Base-by-base conservation (phyloP, 2,113 vertebrate species). In the Hippoglossus stenolepis region DNA sequence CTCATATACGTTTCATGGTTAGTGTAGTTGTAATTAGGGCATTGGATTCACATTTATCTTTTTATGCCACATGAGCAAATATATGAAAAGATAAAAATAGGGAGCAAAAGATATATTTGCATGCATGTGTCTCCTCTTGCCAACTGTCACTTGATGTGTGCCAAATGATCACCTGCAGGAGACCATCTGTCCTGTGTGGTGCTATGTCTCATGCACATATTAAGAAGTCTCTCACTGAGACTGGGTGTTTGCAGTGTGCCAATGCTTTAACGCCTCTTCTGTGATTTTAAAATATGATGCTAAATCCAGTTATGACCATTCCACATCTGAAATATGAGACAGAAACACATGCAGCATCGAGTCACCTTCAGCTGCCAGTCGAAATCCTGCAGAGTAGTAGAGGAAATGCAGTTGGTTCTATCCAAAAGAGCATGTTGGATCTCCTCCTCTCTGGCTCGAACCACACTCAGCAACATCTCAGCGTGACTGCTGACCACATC, bases 331-430 rank as follows among this genome's bases (percentile, higher is more conserved):
- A 20, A 26, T 24, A 15, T 12, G 1, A 0, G 51, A 6, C 23
- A 15, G 49, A 47, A 45, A 31, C 51, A n/a, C 51, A 3, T 23
- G 1, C 57, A 58, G 35, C 21, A 38, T 40, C 0, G 14, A 20
- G 78, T 92, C 71, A 98, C 98, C 96, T 98, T 98, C 66, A 99
- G 91, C 76, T 98, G 97, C 97, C 98, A 99, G 91, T 99, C 97
- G 88, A 99, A 99, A 92, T 99, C 96, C 79, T 96, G 95, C 35
- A 99, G 94, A 31, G 95, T 95, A 0, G 95, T 89, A 78, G 95
- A 96, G 28, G 96, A 97, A 78, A 98, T 96, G 28, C 74, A 89
- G 77, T 95, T 95, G 76, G 97, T 96, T 85, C 88, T 95, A 84
- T 95, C 93, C 82, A 97, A 82, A 8, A 99, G 89, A 1, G 95